Evolutionary conservation across 2,888 invertebrate genomes (phyloP).

Genomic region (Euproctis similis): DNA sequence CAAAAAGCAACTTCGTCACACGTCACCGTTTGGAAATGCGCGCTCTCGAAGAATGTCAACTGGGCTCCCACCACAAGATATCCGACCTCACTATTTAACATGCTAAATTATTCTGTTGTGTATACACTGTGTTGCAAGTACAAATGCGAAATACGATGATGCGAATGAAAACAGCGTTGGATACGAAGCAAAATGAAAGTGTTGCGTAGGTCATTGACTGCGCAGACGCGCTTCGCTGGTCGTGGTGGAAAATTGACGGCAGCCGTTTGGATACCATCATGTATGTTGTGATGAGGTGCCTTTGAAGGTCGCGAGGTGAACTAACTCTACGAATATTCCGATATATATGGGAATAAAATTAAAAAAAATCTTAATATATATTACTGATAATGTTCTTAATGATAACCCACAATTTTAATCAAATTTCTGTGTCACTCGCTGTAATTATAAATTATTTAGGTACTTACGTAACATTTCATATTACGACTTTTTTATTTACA

Average conservation of each 20-base stretch:
- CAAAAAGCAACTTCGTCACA: slow-evolving; percentile 30
- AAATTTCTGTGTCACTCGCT: no score
- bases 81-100: slow-evolving; percentile 12
- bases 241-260: slow-evolving; percentile 32
- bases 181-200: slow-evolving; percentile 26
- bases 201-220: slow-evolving; percentile 39
- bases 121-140: slow-evolving; percentile 11
- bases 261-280: slow-evolving; percentile 15
- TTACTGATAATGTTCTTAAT: no score
- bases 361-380: no score
- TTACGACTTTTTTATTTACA: no score
- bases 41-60: slow-evolving; percentile 27
- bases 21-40: slow-evolving; percentile 21
- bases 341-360: no score
- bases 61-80: slow-evolving; percentile 12
- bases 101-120: slow-evolving; percentile 11
- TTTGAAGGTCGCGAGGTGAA: slow-evolving; percentile 24
- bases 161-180: slow-evolving; percentile 14
- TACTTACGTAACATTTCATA: no score
- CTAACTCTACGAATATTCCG: no score
- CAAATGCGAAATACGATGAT: slow-evolving; percentile 4
- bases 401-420: no score
- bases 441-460: no score
- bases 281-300: slow-evolving; percentile 8
- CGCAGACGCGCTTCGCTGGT: slow-evolving; percentile 26